These are phyloP conservation scores for pig (Sus scrofa) DNA, from an alignment of 2,113 vertebrate genomes.

Conservation along the genomic window T2T-Sscrofa CM000823.6:9830001-9830500, in stretches of 20 bases:
- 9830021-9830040: too few species aligned
- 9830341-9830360: not conserved
- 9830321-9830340: not conserved
- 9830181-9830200: too few species aligned
- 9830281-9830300: not conserved
- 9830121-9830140: too few species aligned
- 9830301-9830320: not conserved
- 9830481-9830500: not conserved
- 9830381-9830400: not conserved
- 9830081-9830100: too few species aligned
- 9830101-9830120: too few species aligned
- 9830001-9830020: too few species aligned
- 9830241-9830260: slow-evolving; percentile 32
- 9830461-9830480: not conserved
- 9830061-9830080: too few species aligned
- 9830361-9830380: not conserved
- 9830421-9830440: not conserved
- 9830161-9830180: too few species aligned
- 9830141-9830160: too few species aligned
- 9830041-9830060: too few species aligned
- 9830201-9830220: not conserved
- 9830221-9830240: not conserved
- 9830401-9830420: not conserved
- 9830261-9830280: not conserved
- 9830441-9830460: not conserved